Percentiles rank a stretch among this genome's conserved stretches.
phyloP scores from a whole-genome alignment of 2,797 vertebrate genomes.

The Cheirogaleus major region DNA sequence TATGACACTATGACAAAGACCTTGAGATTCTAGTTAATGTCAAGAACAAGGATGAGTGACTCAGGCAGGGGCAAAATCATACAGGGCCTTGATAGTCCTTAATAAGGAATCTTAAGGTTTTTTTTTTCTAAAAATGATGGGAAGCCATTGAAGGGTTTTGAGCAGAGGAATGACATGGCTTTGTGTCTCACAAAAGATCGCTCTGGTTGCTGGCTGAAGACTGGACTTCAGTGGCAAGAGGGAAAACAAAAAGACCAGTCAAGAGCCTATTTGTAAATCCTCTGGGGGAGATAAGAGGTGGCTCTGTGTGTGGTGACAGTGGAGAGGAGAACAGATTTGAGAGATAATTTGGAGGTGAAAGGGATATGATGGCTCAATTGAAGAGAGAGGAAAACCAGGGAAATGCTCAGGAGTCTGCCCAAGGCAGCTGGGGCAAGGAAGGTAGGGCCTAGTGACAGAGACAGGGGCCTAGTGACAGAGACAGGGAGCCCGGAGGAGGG shows the following conservation, averaged over 20 bases:
- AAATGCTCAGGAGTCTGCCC: neutral
- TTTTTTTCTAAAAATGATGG: neutral
- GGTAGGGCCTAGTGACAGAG: neutral
- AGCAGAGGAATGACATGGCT: neutral
- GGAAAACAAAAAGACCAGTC: neutral
- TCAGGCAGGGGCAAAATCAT: neutral
- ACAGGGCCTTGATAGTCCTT: neutral
- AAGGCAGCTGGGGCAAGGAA: neutral
- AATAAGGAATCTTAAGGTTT: neutral
- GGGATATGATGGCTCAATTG: neutral
- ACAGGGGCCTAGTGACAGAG: too few relatives aligned
- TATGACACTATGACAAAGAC: neutral
- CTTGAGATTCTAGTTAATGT: neutral
- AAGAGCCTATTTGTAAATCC: neutral
- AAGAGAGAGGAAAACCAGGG: neutral
- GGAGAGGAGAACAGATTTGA: neutral
- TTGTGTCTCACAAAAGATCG: neutral
- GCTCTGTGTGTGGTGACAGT: too few relatives aligned
- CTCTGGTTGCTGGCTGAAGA: neutral
- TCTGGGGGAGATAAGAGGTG: neutral
- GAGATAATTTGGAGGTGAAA: neutral
- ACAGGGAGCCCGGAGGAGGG: neutral
- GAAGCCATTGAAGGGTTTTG: neutral
- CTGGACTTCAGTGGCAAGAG: neutral
- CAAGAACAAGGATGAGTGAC: neutral